Conservation (phyloP, 1,140 invertebrate species). For the Plodia interpunctella region DNA sequence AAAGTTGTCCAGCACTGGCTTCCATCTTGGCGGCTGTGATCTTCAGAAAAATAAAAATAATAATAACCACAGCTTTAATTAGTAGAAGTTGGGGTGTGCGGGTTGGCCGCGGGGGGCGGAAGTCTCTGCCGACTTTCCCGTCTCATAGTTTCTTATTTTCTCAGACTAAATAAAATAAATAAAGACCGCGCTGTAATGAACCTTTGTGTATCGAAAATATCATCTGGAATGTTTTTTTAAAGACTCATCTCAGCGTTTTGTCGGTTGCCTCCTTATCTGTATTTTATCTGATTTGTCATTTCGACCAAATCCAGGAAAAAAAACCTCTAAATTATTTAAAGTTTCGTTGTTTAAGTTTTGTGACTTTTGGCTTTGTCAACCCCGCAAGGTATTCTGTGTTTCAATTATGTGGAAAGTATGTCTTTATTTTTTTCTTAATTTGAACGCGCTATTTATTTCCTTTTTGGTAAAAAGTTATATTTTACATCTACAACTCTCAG, state of each 20-base stretch:
- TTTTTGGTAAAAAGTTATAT: neutral
- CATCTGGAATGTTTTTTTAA: too few relatives aligned
- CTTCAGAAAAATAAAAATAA: neutral
- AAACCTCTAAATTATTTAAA: too few relatives aligned
- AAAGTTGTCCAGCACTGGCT: neutral
- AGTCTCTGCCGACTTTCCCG: neutral
- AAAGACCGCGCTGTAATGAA: neutral
- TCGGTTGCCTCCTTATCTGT: too few relatives aligned
- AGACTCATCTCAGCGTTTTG: too few relatives aligned
- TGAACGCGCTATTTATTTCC: neutral
- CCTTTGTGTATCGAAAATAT: neutral
- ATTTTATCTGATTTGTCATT: too few relatives aligned
- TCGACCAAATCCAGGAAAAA: too few relatives aligned
- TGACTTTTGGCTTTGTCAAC: too few relatives aligned
- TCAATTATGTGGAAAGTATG: neutral
- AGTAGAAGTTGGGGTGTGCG: neutral
- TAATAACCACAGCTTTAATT: constrained; percentile 2
- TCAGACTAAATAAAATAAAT: neutral
- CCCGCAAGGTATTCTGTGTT: too few relatives aligned
- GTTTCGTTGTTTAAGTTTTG: too few relatives aligned
- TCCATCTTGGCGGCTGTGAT: neutral
- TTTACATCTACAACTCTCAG: neutral
- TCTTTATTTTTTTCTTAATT: neutral
- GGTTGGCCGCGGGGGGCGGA: neutral
- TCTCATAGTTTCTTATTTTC: neutral